Base-by-base conservation (phyloP, 2,888 invertebrate genomes). In the Belgica antarctica region DNA sequence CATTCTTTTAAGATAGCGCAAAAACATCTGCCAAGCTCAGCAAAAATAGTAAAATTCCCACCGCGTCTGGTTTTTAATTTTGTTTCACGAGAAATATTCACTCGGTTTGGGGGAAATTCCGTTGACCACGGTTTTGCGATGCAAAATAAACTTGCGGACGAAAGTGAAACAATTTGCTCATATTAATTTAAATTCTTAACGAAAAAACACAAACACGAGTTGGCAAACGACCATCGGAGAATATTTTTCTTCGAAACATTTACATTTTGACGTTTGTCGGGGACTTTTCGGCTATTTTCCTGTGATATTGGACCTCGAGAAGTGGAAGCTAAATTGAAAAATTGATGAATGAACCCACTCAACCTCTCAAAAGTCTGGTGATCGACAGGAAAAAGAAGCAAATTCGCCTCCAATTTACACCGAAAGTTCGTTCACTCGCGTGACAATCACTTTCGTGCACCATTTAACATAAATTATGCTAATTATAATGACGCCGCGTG, bases 401-500 rank as follows among this genome's bases (percentile, higher is more conserved):
- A 34, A 7, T 34, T 7, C 41, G 3, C n/a, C 12, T 41, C n/a
- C 41, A 41, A 41, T 41, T 41, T 41, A 41, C n/a, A 41, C 41
- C 4, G 31, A 31, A 41, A 41, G 41, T 41, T 41, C 41, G 41
- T 41, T 41, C 5, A 41, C 41, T 41, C 41, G 34, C 7, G 12
- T 41, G 10, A 41, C 41, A 3, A 41, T 41, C 10, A 5, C 10
- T n/a, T n/a, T 12, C 41, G 12, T n/a, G 3, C n/a, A 41, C 41
- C 12, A 41, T 41, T 41, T 10, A 41, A 41, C 41, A 41, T 41
- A 5, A 41, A 41, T 41, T 41, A 41, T 41, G 41, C 15, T 41
- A 41, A 41, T 41, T 5, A 15, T 41, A 41, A 41, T n/a, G 41
- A 15, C 41, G 41, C 41, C 41, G 41, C 41, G 41, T 41, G 41